phyloP scores from a whole-genome alignment of 1,140 invertebrate species.

The Pseudomyrmex concolor region DNA sequence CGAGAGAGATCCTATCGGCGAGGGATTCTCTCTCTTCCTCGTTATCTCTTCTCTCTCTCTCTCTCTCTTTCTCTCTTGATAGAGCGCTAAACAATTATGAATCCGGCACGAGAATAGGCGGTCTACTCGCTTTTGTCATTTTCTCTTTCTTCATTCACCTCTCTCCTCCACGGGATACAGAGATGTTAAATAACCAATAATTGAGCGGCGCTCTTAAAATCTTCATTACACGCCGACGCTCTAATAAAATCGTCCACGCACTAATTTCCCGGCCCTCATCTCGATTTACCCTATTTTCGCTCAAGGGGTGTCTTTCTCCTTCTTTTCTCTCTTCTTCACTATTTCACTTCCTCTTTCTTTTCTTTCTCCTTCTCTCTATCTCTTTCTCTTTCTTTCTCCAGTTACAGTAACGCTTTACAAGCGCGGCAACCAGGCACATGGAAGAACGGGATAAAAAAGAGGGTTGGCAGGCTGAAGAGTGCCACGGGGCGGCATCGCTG shows the following conservation, averaged over 20 bases:
- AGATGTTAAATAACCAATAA: conserved; percentile 78
- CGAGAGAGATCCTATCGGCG: conserved; percentile 50
- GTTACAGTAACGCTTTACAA: conserved; percentile 54
- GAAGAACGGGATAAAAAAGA: conserved; percentile 60
- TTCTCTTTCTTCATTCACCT: not conserved
- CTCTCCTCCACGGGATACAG: conserved; percentile 22
- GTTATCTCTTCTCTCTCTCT: not conserved
- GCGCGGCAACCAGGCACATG: conserved; percentile 52
- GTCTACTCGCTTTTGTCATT: conserved; percentile 18
- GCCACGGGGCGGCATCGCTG: conserved; percentile 64
- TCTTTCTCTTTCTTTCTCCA: conserved; percentile 15
- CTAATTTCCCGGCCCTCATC: conserved; percentile 79
- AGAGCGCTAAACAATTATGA: conserved; percentile 63
- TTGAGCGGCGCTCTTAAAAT: conserved; percentile 79
- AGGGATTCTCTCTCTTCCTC: not conserved
- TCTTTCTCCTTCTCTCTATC: conserved; percentile 16
- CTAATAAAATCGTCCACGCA: conserved; percentile 81
- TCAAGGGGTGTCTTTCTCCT: conserved; percentile 63
- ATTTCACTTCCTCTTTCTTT: not conserved
- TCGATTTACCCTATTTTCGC: conserved; percentile 79
- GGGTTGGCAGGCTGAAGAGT: conserved; percentile 57
- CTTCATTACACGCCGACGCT: conserved; percentile 76
- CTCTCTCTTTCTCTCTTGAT: conserved; percentile 9
- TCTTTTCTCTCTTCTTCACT: not conserved
- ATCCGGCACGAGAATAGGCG: not conserved